A percentile compares a stretch with the other conserved stretches of the same genome.
phyloP scores from a whole-genome alignment of 2,797 vertebrate species.

The Lagodon rhomboides region DNA sequence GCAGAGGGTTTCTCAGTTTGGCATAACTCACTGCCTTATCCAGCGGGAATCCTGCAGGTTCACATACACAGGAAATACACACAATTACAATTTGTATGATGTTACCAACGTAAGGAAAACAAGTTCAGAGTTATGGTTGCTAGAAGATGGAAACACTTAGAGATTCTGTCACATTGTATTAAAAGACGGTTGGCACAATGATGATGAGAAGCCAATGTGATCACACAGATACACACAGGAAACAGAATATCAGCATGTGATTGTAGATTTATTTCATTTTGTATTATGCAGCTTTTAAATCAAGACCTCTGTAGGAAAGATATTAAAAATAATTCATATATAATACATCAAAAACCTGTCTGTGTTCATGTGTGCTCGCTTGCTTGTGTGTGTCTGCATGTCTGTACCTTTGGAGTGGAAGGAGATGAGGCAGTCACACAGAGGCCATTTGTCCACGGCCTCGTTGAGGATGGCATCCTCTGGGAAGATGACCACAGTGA shows the following conservation, averaged over 20 bases:
- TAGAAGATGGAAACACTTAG: background rate
- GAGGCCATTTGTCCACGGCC: conserved; percentile 96
- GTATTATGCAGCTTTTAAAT: background rate
- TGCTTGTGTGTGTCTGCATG: background rate
- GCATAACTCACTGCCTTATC: conserved; percentile 98
- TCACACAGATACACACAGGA: background rate
- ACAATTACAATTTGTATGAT: background rate
- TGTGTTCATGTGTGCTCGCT: background rate
- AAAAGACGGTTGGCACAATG: background rate
- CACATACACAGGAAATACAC: background rate
- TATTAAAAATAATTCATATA: background rate
- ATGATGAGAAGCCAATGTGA: background rate
- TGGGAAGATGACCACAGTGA: conserved; percentile 97
- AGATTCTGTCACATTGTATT: background rate
- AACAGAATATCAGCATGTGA: background rate
- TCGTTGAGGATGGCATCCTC: conserved; percentile 98
- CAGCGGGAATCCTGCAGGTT: conserved; percentile 92
- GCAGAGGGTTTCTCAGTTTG: conserved; percentile 95
- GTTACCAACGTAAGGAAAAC: background rate
- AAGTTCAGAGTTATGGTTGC: background rate
- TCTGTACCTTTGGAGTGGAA: conserved; percentile 98
- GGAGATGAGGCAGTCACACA: conserved; percentile 98
- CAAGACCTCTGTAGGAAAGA: background rate
- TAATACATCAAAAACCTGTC: background rate
- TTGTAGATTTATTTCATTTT: background rate